phyloP scores from a whole-genome alignment of 2,113 vertebrate genomes.

The Melanerpes formicivorus region DNA sequence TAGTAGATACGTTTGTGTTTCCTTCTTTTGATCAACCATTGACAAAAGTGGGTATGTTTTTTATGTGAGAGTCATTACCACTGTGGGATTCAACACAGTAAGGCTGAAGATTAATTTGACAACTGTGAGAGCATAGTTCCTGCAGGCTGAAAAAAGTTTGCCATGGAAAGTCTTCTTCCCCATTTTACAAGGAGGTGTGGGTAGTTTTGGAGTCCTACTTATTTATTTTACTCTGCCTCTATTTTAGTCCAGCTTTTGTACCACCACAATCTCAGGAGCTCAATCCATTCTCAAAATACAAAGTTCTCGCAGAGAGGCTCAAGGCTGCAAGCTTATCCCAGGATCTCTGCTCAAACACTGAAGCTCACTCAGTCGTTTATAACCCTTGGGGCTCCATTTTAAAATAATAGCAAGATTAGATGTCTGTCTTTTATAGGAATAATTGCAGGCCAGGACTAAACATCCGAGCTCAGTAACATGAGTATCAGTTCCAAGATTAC shows the following conservation, averaged over 20 bases:
- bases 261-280: not conserved
- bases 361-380: conserved; percentile 31
- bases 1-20: conserved; percentile 6
- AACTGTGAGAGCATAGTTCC: not conserved
- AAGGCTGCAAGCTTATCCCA: not conserved
- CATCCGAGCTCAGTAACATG: conserved; percentile 51
- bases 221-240: not conserved
- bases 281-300: not conserved
- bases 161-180: not conserved
- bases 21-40: not conserved
- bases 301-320: not conserved
- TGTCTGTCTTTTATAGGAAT: conserved; percentile 29
- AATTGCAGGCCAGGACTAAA: conserved; percentile 51
- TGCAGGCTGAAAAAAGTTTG: not conserved
- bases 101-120: not conserved
- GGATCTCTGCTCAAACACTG: conserved; percentile 20
- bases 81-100: not conserved
- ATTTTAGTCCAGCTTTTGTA: not conserved
- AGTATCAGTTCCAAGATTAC: conserved; percentile 47
- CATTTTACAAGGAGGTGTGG: not conserved
- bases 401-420: conserved; percentile 25
- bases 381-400: conserved; percentile 36
- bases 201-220: not conserved
- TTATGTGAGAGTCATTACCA: not conserved
- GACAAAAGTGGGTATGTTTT: conserved; percentile 1